phyloP scores from a whole-genome alignment of 2,113 vertebrate genomes.

The Salvelinus sp. region DNA sequence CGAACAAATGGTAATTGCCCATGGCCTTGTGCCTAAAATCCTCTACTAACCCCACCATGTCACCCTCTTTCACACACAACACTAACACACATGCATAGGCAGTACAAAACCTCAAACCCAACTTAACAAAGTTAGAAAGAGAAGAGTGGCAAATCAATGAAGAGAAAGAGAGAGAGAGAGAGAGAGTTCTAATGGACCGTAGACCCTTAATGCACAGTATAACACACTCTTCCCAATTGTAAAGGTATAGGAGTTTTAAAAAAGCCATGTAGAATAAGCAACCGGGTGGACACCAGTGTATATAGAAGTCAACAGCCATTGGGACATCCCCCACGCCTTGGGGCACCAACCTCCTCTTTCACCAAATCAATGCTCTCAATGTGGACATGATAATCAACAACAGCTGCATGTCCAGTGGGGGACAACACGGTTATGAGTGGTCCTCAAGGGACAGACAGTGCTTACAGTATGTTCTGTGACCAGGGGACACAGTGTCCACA shows the following conservation, averaged over 20 bases:
- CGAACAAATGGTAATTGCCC: not conserved
- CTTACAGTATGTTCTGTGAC: not conserved
- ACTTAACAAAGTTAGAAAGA: not conserved
- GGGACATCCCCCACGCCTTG: not conserved
- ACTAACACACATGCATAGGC: not conserved
- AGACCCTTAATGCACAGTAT: too few species aligned
- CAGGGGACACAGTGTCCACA: not conserved
- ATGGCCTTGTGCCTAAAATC: not conserved
- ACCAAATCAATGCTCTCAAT: not conserved
- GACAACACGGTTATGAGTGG: not conserved
- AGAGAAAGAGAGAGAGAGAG: not conserved
- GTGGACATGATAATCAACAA: not conserved
- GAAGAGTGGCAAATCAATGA: not conserved
- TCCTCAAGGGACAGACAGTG: not conserved
- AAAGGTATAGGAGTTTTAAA: not conserved
- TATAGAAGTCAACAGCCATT: not conserved
- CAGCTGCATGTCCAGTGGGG: not conserved
- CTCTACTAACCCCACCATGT: not conserved
- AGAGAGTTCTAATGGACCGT: not conserved
- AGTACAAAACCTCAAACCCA: not conserved
- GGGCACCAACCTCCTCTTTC: not conserved
- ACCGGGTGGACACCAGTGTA: not conserved
- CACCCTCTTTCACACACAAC: not conserved
- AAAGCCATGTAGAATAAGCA: not conserved
- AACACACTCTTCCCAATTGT: too few species aligned